Percentiles rank a stretch among this genome's conserved stretches.
phyloP scores from a whole-genome alignment of 2,888 invertebrate species.

The Myopa tessellatipennis region DNA sequence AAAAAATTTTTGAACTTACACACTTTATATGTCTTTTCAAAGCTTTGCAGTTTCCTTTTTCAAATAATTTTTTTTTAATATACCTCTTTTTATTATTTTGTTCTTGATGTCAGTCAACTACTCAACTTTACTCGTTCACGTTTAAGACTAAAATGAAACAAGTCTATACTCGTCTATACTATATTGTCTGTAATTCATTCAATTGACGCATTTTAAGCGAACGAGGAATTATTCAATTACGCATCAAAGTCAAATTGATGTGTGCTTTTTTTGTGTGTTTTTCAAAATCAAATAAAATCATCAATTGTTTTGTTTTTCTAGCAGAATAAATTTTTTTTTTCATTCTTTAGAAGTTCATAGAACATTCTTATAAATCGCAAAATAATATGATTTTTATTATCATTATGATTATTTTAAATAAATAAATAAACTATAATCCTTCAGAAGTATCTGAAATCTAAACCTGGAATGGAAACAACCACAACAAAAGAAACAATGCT shows the following conservation, averaged over 20 bases:
- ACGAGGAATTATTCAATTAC: slow-evolving; percentile 24
- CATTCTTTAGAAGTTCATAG: neutral
- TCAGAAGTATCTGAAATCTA: too few relatives aligned
- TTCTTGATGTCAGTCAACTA: neutral
- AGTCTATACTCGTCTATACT: neutral
- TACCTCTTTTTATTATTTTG: neutral
- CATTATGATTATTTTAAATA: too few relatives aligned
- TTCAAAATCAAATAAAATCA: neutral
- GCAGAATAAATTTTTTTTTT: neutral
- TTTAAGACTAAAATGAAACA: slow-evolving; percentile 24
- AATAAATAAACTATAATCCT: too few relatives aligned
- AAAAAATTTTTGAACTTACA: too few relatives aligned
- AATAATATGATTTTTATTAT: neutral
- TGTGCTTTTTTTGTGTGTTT: neutral
- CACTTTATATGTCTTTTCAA: neutral
- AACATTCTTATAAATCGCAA: neutral
- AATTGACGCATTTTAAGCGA: slow-evolving; percentile 32
- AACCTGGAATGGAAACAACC: too few relatives aligned
- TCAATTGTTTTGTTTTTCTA: neutral
- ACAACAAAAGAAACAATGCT: neutral
- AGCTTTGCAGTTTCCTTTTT: neutral
- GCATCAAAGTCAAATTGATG: slow-evolving; percentile 26
- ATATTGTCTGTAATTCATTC: slow-evolving; percentile 13
- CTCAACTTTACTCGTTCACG: slow-evolving; percentile 17
- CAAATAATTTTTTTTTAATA: neutral